Conservation (phyloP, 2,797 vertebrate species). For the Amblyraja radiata region DNA sequence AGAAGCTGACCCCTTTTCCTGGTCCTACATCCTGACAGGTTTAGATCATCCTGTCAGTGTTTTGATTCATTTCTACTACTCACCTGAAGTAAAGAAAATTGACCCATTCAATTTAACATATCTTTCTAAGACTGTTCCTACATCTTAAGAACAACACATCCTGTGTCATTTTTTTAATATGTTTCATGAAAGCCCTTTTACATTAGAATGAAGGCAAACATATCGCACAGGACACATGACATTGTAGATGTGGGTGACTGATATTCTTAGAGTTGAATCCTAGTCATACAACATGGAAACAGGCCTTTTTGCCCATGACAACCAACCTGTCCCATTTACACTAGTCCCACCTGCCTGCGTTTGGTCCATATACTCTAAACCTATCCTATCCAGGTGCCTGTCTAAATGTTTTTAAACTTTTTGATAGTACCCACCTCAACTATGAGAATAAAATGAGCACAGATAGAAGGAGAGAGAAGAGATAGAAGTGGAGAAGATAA, state of each 20-base stretch:
- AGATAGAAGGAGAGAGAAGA: not conserved
- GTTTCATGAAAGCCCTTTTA: too few relatives aligned
- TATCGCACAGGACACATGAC: not conserved
- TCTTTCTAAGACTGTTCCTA: not conserved
- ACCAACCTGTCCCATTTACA: too few relatives aligned
- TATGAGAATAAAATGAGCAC: not conserved
- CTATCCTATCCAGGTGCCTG: too few relatives aligned
- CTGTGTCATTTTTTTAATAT: not conserved
- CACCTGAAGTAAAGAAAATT: not conserved
- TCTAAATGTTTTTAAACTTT: too few relatives aligned
- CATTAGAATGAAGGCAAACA: too few relatives aligned
- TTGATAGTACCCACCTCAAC: too few relatives aligned
- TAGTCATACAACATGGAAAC: too few relatives aligned
- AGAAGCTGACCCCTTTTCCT: not conserved
- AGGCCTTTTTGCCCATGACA: too few relatives aligned
- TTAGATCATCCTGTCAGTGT: not conserved
- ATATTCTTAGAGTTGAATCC: not conserved
- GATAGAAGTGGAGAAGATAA: not conserved
- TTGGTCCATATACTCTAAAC: too few relatives aligned
- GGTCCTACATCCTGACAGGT: not conserved
- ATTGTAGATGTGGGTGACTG: not conserved
- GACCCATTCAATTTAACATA: not conserved
- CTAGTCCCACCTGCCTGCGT: too few relatives aligned
- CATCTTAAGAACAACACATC: not conserved
- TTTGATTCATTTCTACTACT: not conserved